Evolutionary conservation across 2,797 vertebrate genomes (phyloP).

Genomic region (Borostomias antarcticus): DNA sequence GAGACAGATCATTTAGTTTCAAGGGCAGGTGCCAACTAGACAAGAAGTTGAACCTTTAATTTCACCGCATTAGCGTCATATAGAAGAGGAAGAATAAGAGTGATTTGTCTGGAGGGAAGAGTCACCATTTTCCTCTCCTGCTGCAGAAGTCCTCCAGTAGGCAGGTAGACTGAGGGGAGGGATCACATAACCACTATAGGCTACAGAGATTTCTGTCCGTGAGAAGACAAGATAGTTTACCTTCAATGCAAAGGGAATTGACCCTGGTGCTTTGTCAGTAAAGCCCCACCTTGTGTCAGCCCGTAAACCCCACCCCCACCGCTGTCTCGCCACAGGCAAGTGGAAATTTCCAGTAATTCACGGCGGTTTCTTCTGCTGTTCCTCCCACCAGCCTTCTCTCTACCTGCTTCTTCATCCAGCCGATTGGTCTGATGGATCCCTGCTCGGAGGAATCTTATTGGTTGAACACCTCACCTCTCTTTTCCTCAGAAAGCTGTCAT

Average conservation of each 20-base stretch:
- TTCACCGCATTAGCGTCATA: not conserved
- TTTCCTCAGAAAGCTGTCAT: too few relatives aligned
- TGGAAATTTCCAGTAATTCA: slow-evolving; percentile 84
- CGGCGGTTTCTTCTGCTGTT: slow-evolving; percentile 56
- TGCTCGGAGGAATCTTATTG: slow-evolving; percentile 24
- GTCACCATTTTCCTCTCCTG: not conserved
- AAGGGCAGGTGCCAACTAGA: too few relatives aligned
- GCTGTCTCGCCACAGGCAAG: slow-evolving; percentile 64
- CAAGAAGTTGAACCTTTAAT: too few relatives aligned
- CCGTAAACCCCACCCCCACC: slow-evolving; percentile 62
- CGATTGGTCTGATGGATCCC: slow-evolving; percentile 29
- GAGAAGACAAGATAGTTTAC: not conserved
- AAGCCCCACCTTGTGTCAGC: slow-evolving; percentile 52
- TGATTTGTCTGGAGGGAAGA: not conserved
- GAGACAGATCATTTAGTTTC: too few relatives aligned
- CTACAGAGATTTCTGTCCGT: not conserved
- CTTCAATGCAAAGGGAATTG: not conserved
- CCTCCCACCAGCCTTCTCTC: slow-evolving; percentile 71
- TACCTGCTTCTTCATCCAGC: slow-evolving; percentile 68
- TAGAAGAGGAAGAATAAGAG: not conserved
- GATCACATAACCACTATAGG: too few relatives aligned
- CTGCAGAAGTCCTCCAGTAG: not conserved
- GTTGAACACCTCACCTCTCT: slow-evolving; percentile 7
- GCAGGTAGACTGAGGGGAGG: not conserved
- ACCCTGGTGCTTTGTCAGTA: not conserved